Evolutionary conservation across 2,113 vertebrate species (phyloP), one percentile per base, ranked within the genome.

Genomic region (Mugil cephalus): DNA sequence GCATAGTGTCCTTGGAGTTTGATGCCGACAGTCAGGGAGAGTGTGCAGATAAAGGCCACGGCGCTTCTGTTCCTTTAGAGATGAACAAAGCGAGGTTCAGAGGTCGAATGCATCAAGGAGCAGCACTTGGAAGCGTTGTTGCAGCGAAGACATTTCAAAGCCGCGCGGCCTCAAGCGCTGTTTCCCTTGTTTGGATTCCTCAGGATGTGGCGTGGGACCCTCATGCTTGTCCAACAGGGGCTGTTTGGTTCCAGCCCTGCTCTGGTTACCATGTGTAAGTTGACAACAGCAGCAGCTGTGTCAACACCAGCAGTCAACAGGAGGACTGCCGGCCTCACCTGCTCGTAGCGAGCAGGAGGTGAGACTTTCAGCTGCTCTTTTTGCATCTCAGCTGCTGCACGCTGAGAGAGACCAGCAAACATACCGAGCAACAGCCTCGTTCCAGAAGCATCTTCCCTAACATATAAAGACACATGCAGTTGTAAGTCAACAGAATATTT

Each of bases 221-320:
- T 63, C 10, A 0, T 30, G 2, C 30, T 40, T 14, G 39, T 67
- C 46, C 4, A 35, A 56, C 59, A 38, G 80, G 50, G 53, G 47
- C 55, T 45, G 58, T 50, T 12, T 10, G 24, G 19, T 67, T 35
- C 64, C 43, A 46, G 65, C 77, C 58, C 30, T 42, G 6, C 63
- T 72, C 51, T 65, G 78, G 61, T 84, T 66, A 55, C 72, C 69
- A 24, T 79, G 87, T 80, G 81, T 79, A 55, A 11, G 72, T 63
- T 80, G 15, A 78, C 56, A 82, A 79, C 80, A 74, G 69, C 34
- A 68, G 74, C 91, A 91, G 91, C 91, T 91, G 90, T 85, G 89
- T 87, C 85, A 87, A 90, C 84, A 87, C 60, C 59, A 67, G 62
- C 69, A 58, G 89, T 75, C 68, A 83, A 71, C 83, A 79, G 18